Evolutionary conservation across 2,797 vertebrate genomes (phyloP).

Genomic region (Craterocephalus amniculus): DNA sequence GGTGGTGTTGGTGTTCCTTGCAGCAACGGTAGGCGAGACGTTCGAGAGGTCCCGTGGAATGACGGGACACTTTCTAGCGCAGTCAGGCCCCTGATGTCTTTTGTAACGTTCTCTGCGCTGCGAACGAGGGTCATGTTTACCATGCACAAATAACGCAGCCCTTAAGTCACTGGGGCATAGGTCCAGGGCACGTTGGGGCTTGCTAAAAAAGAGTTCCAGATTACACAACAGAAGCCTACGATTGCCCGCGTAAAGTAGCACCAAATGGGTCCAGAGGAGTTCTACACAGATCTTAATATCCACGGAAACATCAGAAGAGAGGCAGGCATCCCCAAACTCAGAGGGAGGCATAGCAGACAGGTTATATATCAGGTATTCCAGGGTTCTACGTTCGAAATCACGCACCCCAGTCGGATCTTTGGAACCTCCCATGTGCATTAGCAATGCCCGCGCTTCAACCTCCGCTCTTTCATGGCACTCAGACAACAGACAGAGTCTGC

Average conservation of each 20-base stretch:
- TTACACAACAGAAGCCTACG: slow-evolving; percentile 30
- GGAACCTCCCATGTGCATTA: neutral
- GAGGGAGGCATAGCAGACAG: rapidly evolving
- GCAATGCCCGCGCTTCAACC: rapidly evolving
- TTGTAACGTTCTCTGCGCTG: neutral
- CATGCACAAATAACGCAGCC: slow-evolving; percentile 15
- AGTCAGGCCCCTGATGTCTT: too few relatives aligned
- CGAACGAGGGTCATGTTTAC: slow-evolving; percentile 10
- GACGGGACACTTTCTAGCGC: neutral
- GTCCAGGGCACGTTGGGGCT: neutral
- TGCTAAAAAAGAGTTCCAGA: neutral
- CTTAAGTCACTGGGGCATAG: slow-evolving; percentile 15
- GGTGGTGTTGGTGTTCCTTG: too few relatives aligned
- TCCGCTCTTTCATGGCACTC: rapidly evolving
- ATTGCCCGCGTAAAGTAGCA: slow-evolving; percentile 28
- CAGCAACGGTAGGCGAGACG: neutral
- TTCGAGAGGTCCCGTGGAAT: neutral
- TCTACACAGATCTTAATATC: slow-evolving; percentile 1
- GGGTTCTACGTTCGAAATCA: slow-evolving; percentile 6
- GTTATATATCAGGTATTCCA: slow-evolving; percentile 19
- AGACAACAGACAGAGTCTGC: slow-evolving; percentile 11
- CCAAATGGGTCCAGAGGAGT: slow-evolving; percentile 38
- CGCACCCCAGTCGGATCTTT: too few relatives aligned
- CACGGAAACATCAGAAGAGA: neutral
- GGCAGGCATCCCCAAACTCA: neutral